Conservation (phyloP, 2,113 vertebrate genomes). For the Puma concolor region DNA sequence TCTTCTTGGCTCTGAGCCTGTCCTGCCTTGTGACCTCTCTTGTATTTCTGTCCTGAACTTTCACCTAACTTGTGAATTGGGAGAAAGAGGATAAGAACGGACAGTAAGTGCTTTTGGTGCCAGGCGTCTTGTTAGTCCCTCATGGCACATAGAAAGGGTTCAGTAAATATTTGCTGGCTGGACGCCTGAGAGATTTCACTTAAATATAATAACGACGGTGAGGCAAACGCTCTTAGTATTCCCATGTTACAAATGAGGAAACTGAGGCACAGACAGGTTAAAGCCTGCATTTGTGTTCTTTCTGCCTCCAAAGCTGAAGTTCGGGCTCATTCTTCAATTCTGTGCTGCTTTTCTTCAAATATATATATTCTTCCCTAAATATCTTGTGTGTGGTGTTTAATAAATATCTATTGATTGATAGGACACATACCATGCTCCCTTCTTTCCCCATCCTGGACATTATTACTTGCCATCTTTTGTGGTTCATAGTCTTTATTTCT, state of each 20-base stretch:
- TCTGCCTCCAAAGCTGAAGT: neutral
- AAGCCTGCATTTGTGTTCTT: neutral
- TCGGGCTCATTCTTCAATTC: neutral
- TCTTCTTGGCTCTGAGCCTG: neutral
- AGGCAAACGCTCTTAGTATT: neutral
- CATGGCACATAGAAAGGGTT: neutral
- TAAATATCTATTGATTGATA: neutral
- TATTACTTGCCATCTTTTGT: neutral
- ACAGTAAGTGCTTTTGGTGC: neutral
- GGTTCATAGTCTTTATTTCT: neutral
- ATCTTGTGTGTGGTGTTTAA: neutral
- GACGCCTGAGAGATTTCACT: neutral
- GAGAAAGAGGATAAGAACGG: neutral
- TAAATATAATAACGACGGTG: neutral
- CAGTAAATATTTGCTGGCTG: neutral
- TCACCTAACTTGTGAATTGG: slow-evolving; percentile 14
- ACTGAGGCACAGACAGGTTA: neutral
- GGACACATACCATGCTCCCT: neutral
- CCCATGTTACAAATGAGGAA: neutral
- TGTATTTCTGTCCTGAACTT: slow-evolving; percentile 43
- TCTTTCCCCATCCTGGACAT: neutral
- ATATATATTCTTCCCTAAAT: neutral
- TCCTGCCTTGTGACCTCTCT: neutral
- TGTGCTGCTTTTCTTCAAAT: neutral
- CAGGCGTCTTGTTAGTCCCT: neutral